Base-by-base conservation (phyloP, 2,797 vertebrate genomes). In the Nannoperca australis region DNA sequence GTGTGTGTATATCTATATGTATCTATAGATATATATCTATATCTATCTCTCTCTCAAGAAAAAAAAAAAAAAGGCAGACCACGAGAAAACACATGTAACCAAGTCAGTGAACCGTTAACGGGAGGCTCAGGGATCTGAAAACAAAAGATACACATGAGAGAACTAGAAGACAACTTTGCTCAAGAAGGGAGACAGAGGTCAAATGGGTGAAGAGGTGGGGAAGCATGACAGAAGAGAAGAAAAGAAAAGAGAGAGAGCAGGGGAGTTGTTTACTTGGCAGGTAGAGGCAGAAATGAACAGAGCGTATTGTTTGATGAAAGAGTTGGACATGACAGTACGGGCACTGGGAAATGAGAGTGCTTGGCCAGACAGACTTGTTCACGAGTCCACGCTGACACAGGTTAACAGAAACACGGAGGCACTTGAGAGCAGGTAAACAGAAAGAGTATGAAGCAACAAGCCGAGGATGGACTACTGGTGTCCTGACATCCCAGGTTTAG, bases 131-230 rank as follows among this genome's bases (percentile, higher is more conserved):
- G 45, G 20, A 81, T 69, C 24, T 78, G 55, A 75, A 79, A 82
- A 50, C 65, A 62, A 51, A 24, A 71, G 61, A 62, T 61, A 56
- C 30, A 84, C 76, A 65, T 61, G 49, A 77, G 32, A 79, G 50
- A 81, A 76, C 56, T 0, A 59, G 45, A 63, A 60, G 71, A 81
- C 74, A 56, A 62, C 20, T 53, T 73, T 44, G 60, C 64, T 75
- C 64, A 50, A 51, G 56, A 70, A 68, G 56, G 70, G 53, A 78
- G 64, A 68, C 62, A 17, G 44, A 54, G 69, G 83, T 79, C 72
- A 38, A 80, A 78, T 5, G 1, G 47, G 56, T 32, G 32, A 69
- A 49, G 47, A 63, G 18, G 56, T 6, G 50, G 32, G 27, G 42
- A 54, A 74, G 72, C 67, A 22, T 63, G 61, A 80, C 63, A 61